Evolutionary conservation across 2,888 invertebrate species (phyloP).

Genomic region (Spisula solida): DNA sequence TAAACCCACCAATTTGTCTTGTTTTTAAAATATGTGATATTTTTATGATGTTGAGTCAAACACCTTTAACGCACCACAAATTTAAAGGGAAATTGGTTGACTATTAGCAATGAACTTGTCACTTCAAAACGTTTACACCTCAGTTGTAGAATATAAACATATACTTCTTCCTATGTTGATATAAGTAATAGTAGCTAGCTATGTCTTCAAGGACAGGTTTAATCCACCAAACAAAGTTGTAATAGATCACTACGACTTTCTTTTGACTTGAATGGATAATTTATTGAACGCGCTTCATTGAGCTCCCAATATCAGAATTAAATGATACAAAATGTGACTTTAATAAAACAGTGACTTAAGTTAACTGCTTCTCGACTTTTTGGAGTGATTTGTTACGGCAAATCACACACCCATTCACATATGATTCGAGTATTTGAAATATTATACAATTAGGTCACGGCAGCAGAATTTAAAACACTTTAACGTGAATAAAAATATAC

Average conservation of each 20-base stretch:
- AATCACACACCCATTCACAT: too few relatives aligned
- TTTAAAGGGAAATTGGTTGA: slow-evolving; percentile 9
- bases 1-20: too few relatives aligned
- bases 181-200: not conserved
- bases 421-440: too few relatives aligned
- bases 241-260: not conserved
- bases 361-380: too few relatives aligned
- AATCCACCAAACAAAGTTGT: not conserved
- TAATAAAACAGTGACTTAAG: too few relatives aligned
- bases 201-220: not conserved
- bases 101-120: not conserved
- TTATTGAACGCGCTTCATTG: not conserved
- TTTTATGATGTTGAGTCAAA: too few relatives aligned
- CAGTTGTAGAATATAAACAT: not conserved
- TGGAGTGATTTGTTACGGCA: too few relatives aligned
- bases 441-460: too few relatives aligned
- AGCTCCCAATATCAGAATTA: not conserved
- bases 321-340: too few relatives aligned
- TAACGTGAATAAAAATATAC: too few relatives aligned
- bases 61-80: not conserved
- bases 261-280: not conserved
- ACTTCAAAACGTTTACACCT: not conserved
- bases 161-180: not conserved
- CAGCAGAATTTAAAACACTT: too few relatives aligned
- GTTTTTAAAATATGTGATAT: too few relatives aligned